phyloP scores from a whole-genome alignment of 2,113 vertebrate genomes.

The Anthoscopus minutus region DNA sequence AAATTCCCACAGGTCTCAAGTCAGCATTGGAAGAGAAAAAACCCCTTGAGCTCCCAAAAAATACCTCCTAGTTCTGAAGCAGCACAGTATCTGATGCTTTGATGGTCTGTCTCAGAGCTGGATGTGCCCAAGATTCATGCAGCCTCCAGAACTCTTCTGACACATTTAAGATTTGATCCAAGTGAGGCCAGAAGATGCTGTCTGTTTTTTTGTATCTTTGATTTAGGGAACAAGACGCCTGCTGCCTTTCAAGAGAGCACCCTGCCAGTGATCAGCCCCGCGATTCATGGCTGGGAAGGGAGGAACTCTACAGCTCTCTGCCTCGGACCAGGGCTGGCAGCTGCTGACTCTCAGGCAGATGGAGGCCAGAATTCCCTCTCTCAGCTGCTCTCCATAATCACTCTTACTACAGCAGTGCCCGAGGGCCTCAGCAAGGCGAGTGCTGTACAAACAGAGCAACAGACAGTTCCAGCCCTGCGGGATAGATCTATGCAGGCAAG shows the following conservation, averaged over 20 bases:
- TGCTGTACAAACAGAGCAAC: background rate
- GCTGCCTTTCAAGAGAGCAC: background rate
- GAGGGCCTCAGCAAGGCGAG: background rate
- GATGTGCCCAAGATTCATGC: background rate
- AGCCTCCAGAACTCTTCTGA: background rate
- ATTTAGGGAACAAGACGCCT: background rate
- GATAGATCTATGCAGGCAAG: background rate
- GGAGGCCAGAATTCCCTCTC: background rate
- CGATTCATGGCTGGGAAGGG: background rate
- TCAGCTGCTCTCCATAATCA: background rate
- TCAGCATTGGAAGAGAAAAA: background rate
- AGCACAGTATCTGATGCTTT: background rate
- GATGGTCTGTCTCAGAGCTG: background rate
- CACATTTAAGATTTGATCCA: background rate
- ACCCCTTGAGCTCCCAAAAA: background rate
- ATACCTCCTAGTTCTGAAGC: background rate
- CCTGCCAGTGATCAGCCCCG: background rate
- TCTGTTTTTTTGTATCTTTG: background rate
- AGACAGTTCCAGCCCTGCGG: background rate
- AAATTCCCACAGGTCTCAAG: background rate
- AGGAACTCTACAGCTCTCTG: background rate
- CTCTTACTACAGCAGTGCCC: background rate
- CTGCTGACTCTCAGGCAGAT: background rate
- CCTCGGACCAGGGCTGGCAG: background rate
- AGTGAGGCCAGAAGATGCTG: background rate